Conservation (phyloP, 2,888 invertebrate genomes). For the Philaethria dido region DNA sequence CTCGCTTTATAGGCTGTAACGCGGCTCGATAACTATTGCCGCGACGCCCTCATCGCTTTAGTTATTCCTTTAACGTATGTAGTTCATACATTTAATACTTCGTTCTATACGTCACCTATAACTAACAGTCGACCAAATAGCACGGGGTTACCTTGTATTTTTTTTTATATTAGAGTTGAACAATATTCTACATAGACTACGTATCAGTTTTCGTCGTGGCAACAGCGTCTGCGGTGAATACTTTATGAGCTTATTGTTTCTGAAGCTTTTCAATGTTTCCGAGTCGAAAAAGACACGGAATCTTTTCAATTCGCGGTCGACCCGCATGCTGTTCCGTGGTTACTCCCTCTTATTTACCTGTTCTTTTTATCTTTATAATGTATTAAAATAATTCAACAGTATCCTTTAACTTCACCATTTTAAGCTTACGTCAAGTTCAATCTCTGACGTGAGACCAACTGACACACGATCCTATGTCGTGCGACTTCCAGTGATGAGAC, state of each 20-base stretch:
- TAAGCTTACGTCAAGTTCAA: conserved; percentile 48
- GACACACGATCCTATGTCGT: conserved; percentile 65
- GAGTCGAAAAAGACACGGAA: conserved; percentile 59
- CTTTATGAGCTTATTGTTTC: conserved; percentile 80
- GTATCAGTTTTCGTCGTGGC: conserved; percentile 44
- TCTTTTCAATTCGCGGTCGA: conserved; percentile 74
- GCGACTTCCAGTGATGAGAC: conserved; percentile 77
- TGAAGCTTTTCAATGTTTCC: conserved; percentile 60
- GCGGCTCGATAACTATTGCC: conserved; percentile 63
- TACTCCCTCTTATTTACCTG: conserved; percentile 59
- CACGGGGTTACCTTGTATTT: not conserved
- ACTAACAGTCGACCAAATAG: not conserved
- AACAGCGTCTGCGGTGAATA: conserved; percentile 70
- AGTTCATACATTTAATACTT: conserved; percentile 58
- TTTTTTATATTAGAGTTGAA: conserved; percentile 15
- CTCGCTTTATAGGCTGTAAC: conserved; percentile 80
- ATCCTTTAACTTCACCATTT: conserved; percentile 42
- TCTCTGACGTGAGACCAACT: conserved; percentile 57
- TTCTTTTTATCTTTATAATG: conserved; percentile 52
- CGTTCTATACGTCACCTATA: conserved; percentile 55
- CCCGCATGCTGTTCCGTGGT: conserved; percentile 70
- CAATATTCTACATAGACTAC: conserved; percentile 25
- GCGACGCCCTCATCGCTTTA: conserved; percentile 47
- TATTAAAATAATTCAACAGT: conserved; percentile 46
- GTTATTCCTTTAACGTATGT: conserved; percentile 66